A percentile compares a stretch with the other conserved stretches of the same genome.
Conservation (phyloP, 2,888 invertebrate genomes). For the Chalcosyrphus nemorum region DNA sequence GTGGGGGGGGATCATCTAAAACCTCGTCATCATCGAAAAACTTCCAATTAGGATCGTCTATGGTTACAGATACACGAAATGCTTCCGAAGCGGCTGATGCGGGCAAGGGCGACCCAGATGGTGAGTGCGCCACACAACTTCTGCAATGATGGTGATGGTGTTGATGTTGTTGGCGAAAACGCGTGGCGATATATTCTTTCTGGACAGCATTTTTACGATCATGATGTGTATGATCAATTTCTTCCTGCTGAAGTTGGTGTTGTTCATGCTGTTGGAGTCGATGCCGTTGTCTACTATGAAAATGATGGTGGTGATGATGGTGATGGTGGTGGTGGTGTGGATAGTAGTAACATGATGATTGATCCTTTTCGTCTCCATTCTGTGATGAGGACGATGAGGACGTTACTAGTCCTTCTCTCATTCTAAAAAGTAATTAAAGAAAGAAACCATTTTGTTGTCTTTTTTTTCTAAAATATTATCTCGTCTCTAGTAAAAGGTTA, state of each 20-base stretch:
- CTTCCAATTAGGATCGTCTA: slow-evolving; percentile 55
- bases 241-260: slow-evolving; percentile 3
- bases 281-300: slow-evolving; percentile 26
- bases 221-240: not conserved
- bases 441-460: slow-evolving; percentile 55
- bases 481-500: slow-evolving; percentile 14
- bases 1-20: slow-evolving; percentile 14
- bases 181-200: not conserved
- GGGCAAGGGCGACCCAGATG: slow-evolving; percentile 23
- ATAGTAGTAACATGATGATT: slow-evolving; percentile 56
- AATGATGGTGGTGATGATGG: slow-evolving; percentile 26
- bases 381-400: slow-evolving; percentile 72
- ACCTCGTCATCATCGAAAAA: slow-evolving; percentile 60
- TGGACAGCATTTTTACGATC: not conserved
- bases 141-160: slow-evolving; percentile 45
- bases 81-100: slow-evolving; percentile 20
- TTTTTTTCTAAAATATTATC: slow-evolving; percentile 27
- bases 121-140: not conserved
- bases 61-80: slow-evolving; percentile 27
- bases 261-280: not conserved
- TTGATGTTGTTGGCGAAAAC: not conserved
- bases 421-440: slow-evolving; percentile 72
- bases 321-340: slow-evolving; percentile 47
- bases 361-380: slow-evolving; percentile 63
- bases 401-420: slow-evolving; percentile 66